Base-by-base conservation (phyloP, 2,113 vertebrate species). In the Oryzias celebensis region DNA sequence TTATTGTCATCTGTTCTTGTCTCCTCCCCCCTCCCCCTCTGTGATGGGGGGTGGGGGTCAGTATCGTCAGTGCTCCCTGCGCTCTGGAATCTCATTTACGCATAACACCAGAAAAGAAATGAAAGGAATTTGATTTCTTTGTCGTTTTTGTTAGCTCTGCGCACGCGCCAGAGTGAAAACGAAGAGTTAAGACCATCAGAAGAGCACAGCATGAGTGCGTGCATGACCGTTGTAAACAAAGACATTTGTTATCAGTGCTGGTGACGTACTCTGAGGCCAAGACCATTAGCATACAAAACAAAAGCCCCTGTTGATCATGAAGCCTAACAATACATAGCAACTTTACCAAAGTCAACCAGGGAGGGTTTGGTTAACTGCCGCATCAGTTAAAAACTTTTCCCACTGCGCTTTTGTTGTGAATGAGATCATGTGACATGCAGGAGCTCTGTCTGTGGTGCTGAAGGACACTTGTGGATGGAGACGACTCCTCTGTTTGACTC, bases 221-320 rank as follows among this genome's bases (percentile, higher is more conserved):
- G 54, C 23, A 55, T 41, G 36, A 5, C 12, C 7, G n/a, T 8
- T 36, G 56, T 31, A 58, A 62, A 85, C 79, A 88, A 84, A 77
- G 81, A 14, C 14, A 59, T 77, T 68, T 82, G 75, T 77, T 76
- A 75, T 74, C 57, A 46, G 45, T 59, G 63, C 48, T 64, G 65
- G 79, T 71, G 65, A 73, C 81, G 69, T 58, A 76, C 78, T 36
- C 36, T 66, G 68, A 67, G 70, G 56, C 60, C 48, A 5, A 15
- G 58, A 57, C 10, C 51, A 85, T 89, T 83, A 81, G 64, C 83
- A 85, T 77, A 47, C 24, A 6, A 67, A 78, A 89, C 83, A 88
- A 85, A 77, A 76, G 71, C 50, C 18, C 45, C 84, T 73, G 68
- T 82, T 71, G 58, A 80, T 56, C 28, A 65, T 52, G 50, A 31